phyloP scores from a whole-genome alignment of 2,797 vertebrate species.

The Fratercula arctica region DNA sequence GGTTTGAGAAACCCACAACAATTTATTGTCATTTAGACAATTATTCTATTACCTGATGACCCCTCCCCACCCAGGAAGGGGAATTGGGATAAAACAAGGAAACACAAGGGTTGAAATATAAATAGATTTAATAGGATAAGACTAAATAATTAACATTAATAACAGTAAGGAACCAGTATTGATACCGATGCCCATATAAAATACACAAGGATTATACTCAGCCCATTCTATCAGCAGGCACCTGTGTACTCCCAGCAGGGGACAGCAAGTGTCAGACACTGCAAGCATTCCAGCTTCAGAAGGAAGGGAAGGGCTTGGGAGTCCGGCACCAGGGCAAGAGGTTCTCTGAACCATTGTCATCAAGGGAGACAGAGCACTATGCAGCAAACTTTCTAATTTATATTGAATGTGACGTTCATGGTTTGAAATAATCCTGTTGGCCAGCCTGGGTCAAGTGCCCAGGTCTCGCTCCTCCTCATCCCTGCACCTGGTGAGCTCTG shows the following conservation, averaged over 20 bases:
- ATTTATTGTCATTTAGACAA: not conserved
- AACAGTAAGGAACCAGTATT: not conserved
- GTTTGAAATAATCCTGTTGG: not conserved
- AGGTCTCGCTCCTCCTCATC: not conserved
- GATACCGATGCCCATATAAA: not conserved
- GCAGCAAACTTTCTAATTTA: not conserved
- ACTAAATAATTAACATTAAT: not conserved
- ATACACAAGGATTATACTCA: not conserved
- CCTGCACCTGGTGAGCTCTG: not conserved
- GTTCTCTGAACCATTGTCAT: not conserved
- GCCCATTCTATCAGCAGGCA: not conserved
- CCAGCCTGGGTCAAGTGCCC: not conserved
- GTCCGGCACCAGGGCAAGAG: not conserved
- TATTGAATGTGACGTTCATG: not conserved
- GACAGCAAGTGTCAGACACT: not conserved
- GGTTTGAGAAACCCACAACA: not conserved
- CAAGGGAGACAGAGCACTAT: not conserved
- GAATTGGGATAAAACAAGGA: not conserved
- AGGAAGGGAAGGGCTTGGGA: not conserved
- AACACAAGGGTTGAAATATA: not conserved
- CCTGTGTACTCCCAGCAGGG: not conserved
- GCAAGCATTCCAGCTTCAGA: not conserved
- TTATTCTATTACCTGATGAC: not conserved
- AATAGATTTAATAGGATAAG: not conserved
- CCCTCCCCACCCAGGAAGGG: not conserved